Percentiles rank a stretch among this genome's conserved stretches.
These are phyloP conservation scores for Dromas ardeola DNA, from an alignment of 2,113 vertebrate genomes.

Conservation along the genomic window DNA sequence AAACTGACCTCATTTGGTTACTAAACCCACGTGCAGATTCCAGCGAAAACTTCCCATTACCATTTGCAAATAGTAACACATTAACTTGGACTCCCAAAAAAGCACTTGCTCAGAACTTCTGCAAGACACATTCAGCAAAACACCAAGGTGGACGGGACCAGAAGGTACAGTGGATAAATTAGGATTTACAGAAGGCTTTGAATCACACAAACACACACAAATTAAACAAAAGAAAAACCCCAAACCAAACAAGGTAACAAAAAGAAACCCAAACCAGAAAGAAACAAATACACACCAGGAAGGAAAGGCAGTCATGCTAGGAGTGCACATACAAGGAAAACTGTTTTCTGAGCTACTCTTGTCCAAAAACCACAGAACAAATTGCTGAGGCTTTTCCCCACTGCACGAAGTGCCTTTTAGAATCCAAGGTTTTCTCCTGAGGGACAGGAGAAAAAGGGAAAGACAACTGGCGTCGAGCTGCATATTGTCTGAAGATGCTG, in stretches of 20 bases:
- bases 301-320: neutral
- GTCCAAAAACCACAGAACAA: constrained; percentile 67
- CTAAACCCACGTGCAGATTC: neutral
- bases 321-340: neutral
- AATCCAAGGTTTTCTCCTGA: constrained; percentile 51
- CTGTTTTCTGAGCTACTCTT: constrained; percentile 12
- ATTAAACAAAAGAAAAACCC: neutral
- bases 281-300: neutral
- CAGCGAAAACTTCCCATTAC: neutral
- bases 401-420: constrained; percentile 73
- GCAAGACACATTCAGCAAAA: neutral
- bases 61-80: neutral
- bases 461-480: constrained; percentile 71
- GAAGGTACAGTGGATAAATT: neutral
- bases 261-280: neutral
- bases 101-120: neutral
- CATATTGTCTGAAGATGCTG: constrained; percentile 66
- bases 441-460: constrained; percentile 50
- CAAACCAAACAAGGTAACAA: neutral
- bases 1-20: neutral
- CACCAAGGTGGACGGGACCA: neutral
- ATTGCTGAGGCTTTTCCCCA: constrained; percentile 31
- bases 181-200: neutral
- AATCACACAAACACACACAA: neutral
- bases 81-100: neutral